Evolutionary conservation across 1,140 invertebrate genomes (phyloP).

Genomic region (Cyrtorhinus lividipennis): DNA sequence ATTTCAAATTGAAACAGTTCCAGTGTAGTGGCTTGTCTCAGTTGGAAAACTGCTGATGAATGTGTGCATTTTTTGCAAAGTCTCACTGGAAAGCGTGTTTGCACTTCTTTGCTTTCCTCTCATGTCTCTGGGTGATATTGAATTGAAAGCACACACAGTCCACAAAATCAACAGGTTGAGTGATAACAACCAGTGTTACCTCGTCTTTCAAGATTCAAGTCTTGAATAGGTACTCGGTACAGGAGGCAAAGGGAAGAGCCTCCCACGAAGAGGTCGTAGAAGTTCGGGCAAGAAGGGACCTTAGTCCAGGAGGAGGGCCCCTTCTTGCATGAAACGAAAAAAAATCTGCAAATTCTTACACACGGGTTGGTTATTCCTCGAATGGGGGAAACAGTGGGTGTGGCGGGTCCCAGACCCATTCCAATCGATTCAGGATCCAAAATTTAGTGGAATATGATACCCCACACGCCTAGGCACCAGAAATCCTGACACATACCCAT

Average conservation of each 20-base stretch:
- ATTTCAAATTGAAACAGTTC: constrained; percentile 24
- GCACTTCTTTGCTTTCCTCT: constrained; percentile 15
- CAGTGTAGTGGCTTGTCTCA: constrained; percentile 17
- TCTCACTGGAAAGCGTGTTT: constrained; percentile 15
- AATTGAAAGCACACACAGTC: background rate
- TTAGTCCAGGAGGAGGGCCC: background rate
- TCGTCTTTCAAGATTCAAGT: background rate
- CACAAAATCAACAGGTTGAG: background rate
- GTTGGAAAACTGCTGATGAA: constrained; percentile 17
- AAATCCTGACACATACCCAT: no score
- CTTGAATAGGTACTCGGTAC: background rate
- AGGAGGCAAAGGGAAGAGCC: background rate
- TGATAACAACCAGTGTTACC: background rate
- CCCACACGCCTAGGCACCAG: no score
- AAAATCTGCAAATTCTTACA: no score
- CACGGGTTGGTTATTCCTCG: no score
- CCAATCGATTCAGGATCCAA: no score
- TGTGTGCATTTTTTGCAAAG: constrained; percentile 12
- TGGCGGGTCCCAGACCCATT: no score
- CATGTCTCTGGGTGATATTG: constrained; percentile 15
- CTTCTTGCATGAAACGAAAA: background rate
- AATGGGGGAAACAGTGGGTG: no score
- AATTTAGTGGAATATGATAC: no score
- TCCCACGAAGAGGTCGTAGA: background rate
- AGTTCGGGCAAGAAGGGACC: background rate